Base-by-base conservation (phyloP, 2,888 invertebrate genomes). In the Eremobia ochroleuca region DNA sequence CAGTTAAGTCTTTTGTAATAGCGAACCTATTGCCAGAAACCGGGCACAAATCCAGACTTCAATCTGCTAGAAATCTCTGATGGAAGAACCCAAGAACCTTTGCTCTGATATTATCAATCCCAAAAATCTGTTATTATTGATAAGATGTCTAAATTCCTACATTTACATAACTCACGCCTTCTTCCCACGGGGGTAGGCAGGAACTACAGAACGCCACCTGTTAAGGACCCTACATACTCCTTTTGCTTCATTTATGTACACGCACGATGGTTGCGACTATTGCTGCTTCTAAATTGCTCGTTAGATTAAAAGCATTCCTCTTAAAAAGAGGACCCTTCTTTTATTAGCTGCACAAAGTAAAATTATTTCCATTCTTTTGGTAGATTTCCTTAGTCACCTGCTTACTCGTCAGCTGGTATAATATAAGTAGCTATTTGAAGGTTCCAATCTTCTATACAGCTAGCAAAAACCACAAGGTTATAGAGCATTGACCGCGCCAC, bases 391-490 rank as follows among this genome's bases (percentile, higher is more conserved):
- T 34, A 6, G 55, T n/a, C 6, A 37, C n/a, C 6, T 37, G 37
- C n/a, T 21, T 1, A 68, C 25, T 8, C n/a, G 31, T 34, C 73
- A 34, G 21, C 5, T n/a, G 34, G 8, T 34, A 58, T 58, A 28
- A 73, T 73, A 34, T 25, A 73, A 73, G 58, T 43, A 73, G 43
- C 21, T 34, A 59, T 74, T 75, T 25, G 52, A 52, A 64, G 68
- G 58, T 65, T 69, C 43, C 31, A 69, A 77, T 25, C 55, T 55
- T 62, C 52, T 58, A 13, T 66, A 67, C 21, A 31, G 15, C 58
- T 31, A 46, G 68, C 69, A 86, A 81, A 83, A 87, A 87, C 87
- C 55, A 76, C 87, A 87, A 88, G 85, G 87, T 80, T 59, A 80
- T 40, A 75, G 87, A 69, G 59, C 83, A 88, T 73, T 73, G 85